A percentile compares a stretch with the other conserved stretches of the same genome.
Evolutionary conservation across 2,888 invertebrate species (phyloP).

Genomic region (Drosophila nigricruria): DNA sequence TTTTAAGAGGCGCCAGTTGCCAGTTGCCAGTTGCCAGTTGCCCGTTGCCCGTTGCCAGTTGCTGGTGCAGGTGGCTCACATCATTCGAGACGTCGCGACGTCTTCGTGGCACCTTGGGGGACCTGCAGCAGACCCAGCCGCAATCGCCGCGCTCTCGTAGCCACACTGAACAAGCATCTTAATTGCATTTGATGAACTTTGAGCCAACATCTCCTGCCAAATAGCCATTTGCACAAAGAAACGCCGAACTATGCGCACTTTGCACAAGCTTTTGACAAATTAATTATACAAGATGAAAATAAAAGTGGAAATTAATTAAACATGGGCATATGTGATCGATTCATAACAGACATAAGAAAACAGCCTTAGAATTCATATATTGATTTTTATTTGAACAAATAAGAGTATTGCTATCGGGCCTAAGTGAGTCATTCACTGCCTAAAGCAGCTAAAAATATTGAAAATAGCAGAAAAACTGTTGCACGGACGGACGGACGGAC

Average conservation of each 20-base stretch:
- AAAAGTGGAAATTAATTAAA: constrained; percentile 14
- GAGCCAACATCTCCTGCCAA: constrained; percentile 71
- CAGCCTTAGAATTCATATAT: background rate
- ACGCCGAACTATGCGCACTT: constrained; percentile 13
- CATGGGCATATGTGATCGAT: background rate
- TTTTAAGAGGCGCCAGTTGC: constrained; percentile 82
- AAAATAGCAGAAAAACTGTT: too few species aligned
- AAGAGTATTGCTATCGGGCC: too few species aligned
- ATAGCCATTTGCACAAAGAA: constrained; percentile 25
- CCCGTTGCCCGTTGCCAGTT: constrained; percentile 63
- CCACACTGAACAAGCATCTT: constrained; percentile 81
- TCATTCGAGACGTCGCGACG: constrained; percentile 50
- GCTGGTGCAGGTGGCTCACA: constrained; percentile 75
- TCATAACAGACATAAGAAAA: background rate
- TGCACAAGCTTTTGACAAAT: constrained; percentile 43
- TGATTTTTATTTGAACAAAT: background rate
- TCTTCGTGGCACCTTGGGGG: constrained; percentile 72
- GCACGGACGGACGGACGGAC: background rate
- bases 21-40: constrained; percentile 61
- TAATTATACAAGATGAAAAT: constrained; percentile 33
- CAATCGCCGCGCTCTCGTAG: background rate
- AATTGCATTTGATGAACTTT: constrained; percentile 84
- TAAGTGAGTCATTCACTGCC: too few species aligned
- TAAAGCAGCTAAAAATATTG: background rate
- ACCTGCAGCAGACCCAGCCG: constrained; percentile 31